Base-by-base conservation (phyloP, 2,797 vertebrate genomes). In the Poliocrania exsul region DNA sequence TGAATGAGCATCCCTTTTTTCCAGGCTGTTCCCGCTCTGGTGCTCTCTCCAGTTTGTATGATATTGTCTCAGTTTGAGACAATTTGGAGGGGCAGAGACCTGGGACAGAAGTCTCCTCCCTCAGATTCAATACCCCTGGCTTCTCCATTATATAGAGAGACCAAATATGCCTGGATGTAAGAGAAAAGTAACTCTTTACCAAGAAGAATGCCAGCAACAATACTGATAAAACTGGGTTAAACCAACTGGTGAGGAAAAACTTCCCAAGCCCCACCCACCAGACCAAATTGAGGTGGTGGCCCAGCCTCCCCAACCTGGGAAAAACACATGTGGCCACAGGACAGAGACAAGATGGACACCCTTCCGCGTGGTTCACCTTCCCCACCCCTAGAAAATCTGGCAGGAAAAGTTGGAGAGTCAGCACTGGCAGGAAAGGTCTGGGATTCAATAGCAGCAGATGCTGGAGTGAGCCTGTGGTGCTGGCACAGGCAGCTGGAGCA, bases 1-100 rank as follows among this genome's bases (percentile, higher is more conserved):
- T 2, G 46, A 62, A 64, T 5, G 16, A 65, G 35, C 54, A 87
- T 38, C 46, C 28, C 49, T 70, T n/a, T 17, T 14, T 16, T 9
- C 11, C 2, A 8, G 2, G 16, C 28, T 44, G n/a, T 62, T 46
- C 35, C 24, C 2, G 0, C 37, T 53, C 38, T 10, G 4, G 25
- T 49, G 46, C 10, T 72, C 33, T 80, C 46, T 74, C 56, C 6
- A 3, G 5, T 57, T 71, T 35, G 71, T 42, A 58, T 1, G 2
- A 28, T 25, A 46, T 8, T 65, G 8, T 46, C 31, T 33, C 62
- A 46, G 16, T 13, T 2, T 46, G 42, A 65, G 42, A 65, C 10
- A 65, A 18, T n/a, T 33, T 46, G 16, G 62, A 46, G 31, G 21
- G 16, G 11, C 1, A 9, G 31, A 46, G 42, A 46, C 16, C 21